Conservation (phyloP, 2,113 vertebrate species). For the Eidolon helvum region DNA sequence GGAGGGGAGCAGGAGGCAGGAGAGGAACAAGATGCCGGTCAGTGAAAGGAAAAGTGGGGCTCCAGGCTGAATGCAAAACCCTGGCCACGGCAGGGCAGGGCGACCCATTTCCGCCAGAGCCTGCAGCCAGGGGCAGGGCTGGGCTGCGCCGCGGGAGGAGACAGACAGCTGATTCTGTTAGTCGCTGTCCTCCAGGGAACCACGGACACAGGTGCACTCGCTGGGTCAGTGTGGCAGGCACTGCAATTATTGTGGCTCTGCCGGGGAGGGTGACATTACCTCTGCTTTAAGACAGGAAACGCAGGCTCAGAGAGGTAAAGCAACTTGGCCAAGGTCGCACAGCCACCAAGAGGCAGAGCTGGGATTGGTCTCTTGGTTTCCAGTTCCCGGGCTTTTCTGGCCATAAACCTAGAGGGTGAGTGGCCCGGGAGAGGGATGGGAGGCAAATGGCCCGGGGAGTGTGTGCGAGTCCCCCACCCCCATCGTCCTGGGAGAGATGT, state of each 20-base stretch:
- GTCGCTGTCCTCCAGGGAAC: neutral
- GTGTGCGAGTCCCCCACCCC: too few species aligned
- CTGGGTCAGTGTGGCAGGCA: too few species aligned
- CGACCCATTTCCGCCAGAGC: neutral
- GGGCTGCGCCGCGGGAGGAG: neutral
- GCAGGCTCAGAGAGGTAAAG: neutral
- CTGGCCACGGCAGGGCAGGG: neutral
- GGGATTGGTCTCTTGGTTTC: neutral
- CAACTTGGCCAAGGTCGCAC: neutral
- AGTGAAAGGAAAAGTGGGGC: rapidly evolving
- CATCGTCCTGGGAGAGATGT: neutral
- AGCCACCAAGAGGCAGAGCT: neutral
- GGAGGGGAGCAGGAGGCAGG: neutral
- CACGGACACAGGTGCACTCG: neutral
- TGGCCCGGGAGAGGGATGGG: neutral
- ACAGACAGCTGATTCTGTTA: rapidly evolving
- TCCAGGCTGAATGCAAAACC: rapidly evolving
- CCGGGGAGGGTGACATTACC: neutral
- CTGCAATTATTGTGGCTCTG: neutral
- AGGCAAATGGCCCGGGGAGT: neutral
- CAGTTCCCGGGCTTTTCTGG: neutral
- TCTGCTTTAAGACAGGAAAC: neutral
- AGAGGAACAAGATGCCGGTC: rapidly evolving
- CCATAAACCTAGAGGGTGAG: neutral
- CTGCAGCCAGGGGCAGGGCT: rapidly evolving